Percentiles rank a stretch among this genome's conserved stretches.
phyloP scores from a whole-genome alignment of 2,888 invertebrate genomes.

The Acrobasis consociella region DNA sequence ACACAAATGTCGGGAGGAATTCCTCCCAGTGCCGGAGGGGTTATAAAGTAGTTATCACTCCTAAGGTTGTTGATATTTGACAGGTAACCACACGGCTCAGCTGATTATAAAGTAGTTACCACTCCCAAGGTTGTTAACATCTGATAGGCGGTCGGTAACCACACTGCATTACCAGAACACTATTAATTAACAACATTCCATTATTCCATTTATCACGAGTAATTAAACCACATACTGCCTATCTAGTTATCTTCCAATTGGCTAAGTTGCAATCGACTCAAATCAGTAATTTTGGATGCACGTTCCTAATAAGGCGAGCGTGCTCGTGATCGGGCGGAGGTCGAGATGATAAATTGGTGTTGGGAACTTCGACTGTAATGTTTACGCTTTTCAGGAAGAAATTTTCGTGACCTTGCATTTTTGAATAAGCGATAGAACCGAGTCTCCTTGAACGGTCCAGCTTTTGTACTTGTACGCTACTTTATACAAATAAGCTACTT shows the following conservation, averaged over 20 bases:
- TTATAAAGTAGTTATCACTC: too few species aligned
- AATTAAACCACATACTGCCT: neutral
- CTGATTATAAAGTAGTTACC: too few species aligned
- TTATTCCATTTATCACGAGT: slow-evolving; percentile 3
- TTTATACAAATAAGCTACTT: too few species aligned
- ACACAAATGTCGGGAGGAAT: too few species aligned
- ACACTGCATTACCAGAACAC: neutral
- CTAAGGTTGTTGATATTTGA: too few species aligned
- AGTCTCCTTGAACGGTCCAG: too few species aligned
- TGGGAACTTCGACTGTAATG: neutral
- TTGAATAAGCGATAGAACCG: neutral
- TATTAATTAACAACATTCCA: neutral
- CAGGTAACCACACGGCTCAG: too few species aligned
- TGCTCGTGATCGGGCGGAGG: neutral
- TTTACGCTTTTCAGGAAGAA: neutral
- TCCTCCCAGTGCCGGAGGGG: too few species aligned
- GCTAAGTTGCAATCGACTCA: slow-evolving; percentile 7
- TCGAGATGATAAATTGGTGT: neutral
- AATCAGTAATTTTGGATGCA: slow-evolving; percentile 7
- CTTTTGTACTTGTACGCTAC: too few species aligned
- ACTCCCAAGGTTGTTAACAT: too few species aligned
- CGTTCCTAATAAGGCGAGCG: neutral
- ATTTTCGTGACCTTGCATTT: neutral
- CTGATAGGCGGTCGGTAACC: too few species aligned
- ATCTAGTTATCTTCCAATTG: neutral